phyloP scores from a whole-genome alignment of 2,888 invertebrate genomes.

The Diarsia dahlii region DNA sequence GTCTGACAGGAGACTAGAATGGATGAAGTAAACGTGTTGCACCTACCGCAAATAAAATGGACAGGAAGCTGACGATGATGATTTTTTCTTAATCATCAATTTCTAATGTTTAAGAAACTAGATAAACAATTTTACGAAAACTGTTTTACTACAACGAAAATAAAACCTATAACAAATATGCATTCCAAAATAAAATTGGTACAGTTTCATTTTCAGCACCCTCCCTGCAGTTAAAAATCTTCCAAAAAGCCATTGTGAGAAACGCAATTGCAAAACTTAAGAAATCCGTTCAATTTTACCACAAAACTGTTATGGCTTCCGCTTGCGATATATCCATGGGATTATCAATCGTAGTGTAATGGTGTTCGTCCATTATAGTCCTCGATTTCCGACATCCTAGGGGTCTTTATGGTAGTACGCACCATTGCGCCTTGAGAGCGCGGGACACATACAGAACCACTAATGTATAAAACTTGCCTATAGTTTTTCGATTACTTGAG shows the following conservation, averaged over 20 bases:
- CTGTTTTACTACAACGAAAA: not conserved
- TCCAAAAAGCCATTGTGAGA: conserved; percentile 53
- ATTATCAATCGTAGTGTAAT: conserved; percentile 90
- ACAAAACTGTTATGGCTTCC: conserved; percentile 91
- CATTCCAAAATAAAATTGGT: conserved; percentile 5
- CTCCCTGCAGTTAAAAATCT: conserved; percentile 25
- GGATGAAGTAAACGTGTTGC: no score
- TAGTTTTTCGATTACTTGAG: conserved; percentile 55
- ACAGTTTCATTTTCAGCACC: not conserved
- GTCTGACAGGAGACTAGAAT: no score
- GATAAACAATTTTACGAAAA: not conserved
- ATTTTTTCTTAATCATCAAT: not conserved
- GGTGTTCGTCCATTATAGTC: conserved; percentile 89
- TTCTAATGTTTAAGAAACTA: not conserved
- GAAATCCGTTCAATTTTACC: conserved; percentile 88
- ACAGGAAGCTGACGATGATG: not conserved
- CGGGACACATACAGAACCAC: conserved; percentile 76
- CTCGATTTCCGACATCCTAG: conserved; percentile 87
- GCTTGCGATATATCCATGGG: conserved; percentile 87
- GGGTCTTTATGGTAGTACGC: conserved; percentile 89
- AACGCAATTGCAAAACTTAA: conserved; percentile 69
- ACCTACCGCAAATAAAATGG: no score
- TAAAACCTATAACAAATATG: not conserved
- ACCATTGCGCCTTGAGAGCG: conserved; percentile 84
- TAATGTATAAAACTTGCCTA: conserved; percentile 67